Base-by-base conservation (phyloP, 2,888 invertebrate genomes). In the Torymus tubicola region DNA sequence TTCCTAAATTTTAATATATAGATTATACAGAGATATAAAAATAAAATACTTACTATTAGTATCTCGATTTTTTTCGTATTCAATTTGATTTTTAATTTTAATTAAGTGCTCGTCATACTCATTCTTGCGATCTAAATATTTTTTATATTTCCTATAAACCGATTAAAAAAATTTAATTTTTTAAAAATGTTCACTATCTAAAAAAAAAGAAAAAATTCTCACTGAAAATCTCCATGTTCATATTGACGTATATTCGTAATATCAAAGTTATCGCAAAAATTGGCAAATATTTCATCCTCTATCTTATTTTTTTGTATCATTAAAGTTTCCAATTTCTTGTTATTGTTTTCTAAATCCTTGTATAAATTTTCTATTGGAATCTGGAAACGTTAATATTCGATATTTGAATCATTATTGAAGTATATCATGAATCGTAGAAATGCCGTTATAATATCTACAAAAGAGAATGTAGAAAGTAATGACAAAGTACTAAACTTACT, bases 161-260 rank as follows among this genome's bases (percentile, higher is more conserved):
- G 4, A 31, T 31, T 31, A 65, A 57, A 63, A 18, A 57, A 53
- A n/a, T 31, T 31, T 70, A 65, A 10, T 11, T 50, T 18, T 52
- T 52, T 77, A 12, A 67, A 67, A 69, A 72, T 31, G 31, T 31
- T 31, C 31, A 31, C 3, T 31, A 5, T 31, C 4, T 1, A 5
- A 24, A 77, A 55, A 21, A 24, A 84, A 82, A 42, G 31, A 2
- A 14, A 3, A 50, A 55, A 24, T 57, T 64, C 16, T 70, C 84
- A 91, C 91, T 95, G 94, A 86, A 99, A 91, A 91, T 99, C 98
- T 53, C 97, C 93, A 91, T 98, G 97, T 91, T 99, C 99, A 92
- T 98, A 99, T 88, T 98, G 97, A 0, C 97, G 95, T 87, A 99
- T 99, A 91, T 98, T 98, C 76, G 94, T 94, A 61, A 99, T 97